A percentile compares a stretch with the other conserved stretches of the same genome.
Evolutionary conservation across 2,113 vertebrate genomes (phyloP).

Genomic region (Hyperoodon ampullatus): DNA sequence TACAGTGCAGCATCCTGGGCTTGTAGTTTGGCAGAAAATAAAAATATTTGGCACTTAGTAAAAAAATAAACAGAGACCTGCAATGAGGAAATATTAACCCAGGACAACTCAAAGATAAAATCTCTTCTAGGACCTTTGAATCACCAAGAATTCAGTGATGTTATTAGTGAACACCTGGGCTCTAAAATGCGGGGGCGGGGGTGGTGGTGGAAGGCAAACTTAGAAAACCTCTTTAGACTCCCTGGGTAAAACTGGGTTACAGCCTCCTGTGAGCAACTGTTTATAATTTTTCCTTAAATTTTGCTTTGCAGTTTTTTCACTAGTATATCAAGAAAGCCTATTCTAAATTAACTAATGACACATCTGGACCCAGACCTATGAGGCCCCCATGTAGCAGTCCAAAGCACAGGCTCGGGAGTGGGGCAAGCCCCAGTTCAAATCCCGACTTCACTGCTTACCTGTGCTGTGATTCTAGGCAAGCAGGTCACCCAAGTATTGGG

Average conservation of each 20-base stretch:
- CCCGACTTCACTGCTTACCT: accelerated
- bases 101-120: not conserved
- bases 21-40: not conserved
- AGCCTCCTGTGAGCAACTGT: not conserved
- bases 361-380: accelerated
- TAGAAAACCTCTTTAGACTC: not conserved
- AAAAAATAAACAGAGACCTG: not conserved
- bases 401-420: not conserved
- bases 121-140: not conserved
- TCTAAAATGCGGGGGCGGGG: not conserved
- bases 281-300: not conserved
- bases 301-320: not conserved
- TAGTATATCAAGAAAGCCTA: not conserved
- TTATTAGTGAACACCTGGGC: not conserved
- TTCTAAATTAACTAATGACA: not conserved
- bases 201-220: not conserved
- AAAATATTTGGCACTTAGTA: not conserved
- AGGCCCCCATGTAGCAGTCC: too few species aligned
- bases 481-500: not conserved
- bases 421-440: not conserved
- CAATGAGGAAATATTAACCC: not conserved
- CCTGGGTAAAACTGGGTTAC: not conserved
- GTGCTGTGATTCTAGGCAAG: not conserved
- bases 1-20: not conserved
- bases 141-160: not conserved